Percentiles rank a stretch among this genome's conserved stretches.
These are phyloP conservation scores for Catocala nupta DNA, from an alignment of 2,888 invertebrate species.

Conservation along the genomic window DNA sequence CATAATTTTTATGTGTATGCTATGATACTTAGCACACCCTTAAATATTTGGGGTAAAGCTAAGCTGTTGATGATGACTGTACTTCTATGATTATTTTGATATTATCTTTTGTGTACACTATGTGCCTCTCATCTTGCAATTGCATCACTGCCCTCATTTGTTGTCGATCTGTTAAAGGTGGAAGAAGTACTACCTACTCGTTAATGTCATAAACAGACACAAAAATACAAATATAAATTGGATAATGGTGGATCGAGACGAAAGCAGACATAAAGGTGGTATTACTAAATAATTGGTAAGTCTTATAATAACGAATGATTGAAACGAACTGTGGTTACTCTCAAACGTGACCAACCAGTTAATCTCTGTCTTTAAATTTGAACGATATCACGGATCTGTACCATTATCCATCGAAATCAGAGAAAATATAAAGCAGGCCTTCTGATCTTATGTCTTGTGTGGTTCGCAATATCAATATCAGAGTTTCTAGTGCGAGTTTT, in stretches of 20 bases:
- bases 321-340: conserved; percentile 37
- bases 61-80: conserved; percentile 11
- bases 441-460: no score
- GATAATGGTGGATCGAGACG: conserved; percentile 51
- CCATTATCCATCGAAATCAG: background rate
- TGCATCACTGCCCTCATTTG: conserved; percentile 70
- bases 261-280: conserved; percentile 58
- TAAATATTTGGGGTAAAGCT: conserved; percentile 1
- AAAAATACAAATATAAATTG: conserved; percentile 55
- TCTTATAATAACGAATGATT: conserved; percentile 46
- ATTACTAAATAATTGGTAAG: conserved; percentile 62
- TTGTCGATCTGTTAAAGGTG: conserved; percentile 85
- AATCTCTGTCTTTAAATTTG: no score
- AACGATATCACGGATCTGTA: background rate
- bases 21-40: conserved; percentile 6
- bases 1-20: conserved; percentile 9
- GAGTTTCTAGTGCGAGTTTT: no score
- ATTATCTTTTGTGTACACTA: conserved; percentile 62
- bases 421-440: background rate
- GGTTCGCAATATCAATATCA: no score
- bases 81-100: conserved; percentile 47
- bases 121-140: conserved; percentile 69
- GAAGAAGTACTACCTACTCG: conserved; percentile 62
- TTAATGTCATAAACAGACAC: conserved; percentile 60
- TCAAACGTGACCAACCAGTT: conserved; percentile 31